A percentile compares a stretch with the other conserved stretches of the same genome.
Evolutionary conservation across 2,888 invertebrate species (phyloP).

Genomic region (Zaprionus bogoriensis): DNA sequence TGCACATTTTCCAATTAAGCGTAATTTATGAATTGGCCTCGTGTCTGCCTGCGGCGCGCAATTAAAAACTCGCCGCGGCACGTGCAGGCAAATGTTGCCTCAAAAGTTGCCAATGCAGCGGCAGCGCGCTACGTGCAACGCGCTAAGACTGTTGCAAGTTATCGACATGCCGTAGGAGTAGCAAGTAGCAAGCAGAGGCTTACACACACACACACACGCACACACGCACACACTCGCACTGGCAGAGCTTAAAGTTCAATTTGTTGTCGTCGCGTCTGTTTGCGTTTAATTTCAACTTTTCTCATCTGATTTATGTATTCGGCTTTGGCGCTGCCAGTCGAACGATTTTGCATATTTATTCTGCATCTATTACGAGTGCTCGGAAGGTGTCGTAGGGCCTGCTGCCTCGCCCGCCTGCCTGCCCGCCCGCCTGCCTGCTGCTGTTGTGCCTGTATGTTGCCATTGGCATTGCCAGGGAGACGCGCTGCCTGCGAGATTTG

Average conservation of each 20-base stretch:
- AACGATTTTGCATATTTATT: slow-evolving; percentile 72
- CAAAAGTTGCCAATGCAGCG: too few relatives aligned
- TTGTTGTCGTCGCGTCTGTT: slow-evolving; percentile 53
- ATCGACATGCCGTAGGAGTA: slow-evolving; percentile 35
- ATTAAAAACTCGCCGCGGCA: slow-evolving; percentile 58
- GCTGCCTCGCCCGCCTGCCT: not conserved
- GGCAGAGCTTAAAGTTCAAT: slow-evolving; percentile 44
- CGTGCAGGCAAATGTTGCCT: slow-evolving; percentile 44
- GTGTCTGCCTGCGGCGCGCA: slow-evolving; percentile 49
- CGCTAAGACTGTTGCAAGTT: slow-evolving; percentile 71
- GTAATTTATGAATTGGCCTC: slow-evolving; percentile 57
- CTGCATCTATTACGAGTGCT: slow-evolving; percentile 59
- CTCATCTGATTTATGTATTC: slow-evolving; percentile 72
- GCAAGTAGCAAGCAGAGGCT: not conserved
- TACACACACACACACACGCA: not conserved
- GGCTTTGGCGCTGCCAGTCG: slow-evolving; percentile 29
- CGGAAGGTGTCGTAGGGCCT: not conserved
- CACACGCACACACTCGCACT: not conserved
- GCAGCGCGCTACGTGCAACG: too few relatives aligned
- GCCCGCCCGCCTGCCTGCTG: not conserved
- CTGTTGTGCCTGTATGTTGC: slow-evolving; percentile 1
- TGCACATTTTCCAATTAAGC: slow-evolving; percentile 69
- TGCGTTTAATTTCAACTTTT: slow-evolving; percentile 74
- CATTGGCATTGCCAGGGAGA: slow-evolving; percentile 45
- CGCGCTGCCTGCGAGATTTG: slow-evolving; percentile 57